Conservation (phyloP, 1,140 invertebrate genomes). For the Penaeus vannamei region DNA sequence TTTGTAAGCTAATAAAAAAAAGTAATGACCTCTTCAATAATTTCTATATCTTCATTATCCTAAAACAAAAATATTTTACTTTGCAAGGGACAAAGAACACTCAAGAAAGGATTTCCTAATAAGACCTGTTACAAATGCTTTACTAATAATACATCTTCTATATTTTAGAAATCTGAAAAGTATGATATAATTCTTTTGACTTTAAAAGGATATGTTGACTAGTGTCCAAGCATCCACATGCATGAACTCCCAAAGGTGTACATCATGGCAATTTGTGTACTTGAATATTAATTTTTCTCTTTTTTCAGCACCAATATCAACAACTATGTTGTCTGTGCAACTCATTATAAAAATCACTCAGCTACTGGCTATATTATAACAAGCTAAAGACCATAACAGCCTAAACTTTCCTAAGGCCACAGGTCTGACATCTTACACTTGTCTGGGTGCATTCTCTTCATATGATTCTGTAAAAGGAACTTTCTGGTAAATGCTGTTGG, state of each 20-base stretch:
- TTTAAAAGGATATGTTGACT: slow-evolving; percentile 42
- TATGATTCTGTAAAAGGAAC: slow-evolving; percentile 67
- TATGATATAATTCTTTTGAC: slow-evolving; percentile 22
- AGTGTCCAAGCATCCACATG: slow-evolving; percentile 11
- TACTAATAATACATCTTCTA: neutral
- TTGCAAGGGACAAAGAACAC: no score
- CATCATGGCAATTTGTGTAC: no score
- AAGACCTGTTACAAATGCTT: no score
- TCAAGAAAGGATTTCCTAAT: no score
- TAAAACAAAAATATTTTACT: no score
- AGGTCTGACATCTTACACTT: slow-evolving; percentile 64
- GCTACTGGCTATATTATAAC: slow-evolving; percentile 17
- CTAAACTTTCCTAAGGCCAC: slow-evolving; percentile 58
- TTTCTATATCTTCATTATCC: no score
- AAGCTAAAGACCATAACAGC: slow-evolving; percentile 13
- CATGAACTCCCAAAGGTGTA: no score
- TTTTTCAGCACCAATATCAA: no score
- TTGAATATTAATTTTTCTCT: no score
- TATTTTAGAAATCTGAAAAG: neutral
- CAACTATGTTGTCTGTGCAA: neutral
- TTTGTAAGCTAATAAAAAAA: no score
- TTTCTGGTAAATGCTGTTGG: slow-evolving; percentile 65
- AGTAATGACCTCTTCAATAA: no score
- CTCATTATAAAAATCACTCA: slow-evolving; percentile 24
- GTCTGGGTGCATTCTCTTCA: slow-evolving; percentile 65